Base-by-base conservation (phyloP, 2,797 vertebrate species). In the Hafferia zeledoni region DNA sequence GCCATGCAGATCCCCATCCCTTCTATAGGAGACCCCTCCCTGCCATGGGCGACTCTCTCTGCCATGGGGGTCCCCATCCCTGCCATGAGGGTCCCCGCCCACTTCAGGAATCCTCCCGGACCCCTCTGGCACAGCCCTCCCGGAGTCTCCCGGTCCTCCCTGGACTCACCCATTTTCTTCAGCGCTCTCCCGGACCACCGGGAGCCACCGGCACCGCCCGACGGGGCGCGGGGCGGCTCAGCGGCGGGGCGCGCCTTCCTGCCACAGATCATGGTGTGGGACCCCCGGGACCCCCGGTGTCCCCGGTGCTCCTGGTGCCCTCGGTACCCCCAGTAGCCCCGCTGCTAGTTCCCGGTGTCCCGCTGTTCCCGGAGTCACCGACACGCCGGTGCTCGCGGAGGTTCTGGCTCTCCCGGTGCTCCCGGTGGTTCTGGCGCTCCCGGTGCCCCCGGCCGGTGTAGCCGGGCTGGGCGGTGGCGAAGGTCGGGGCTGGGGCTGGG, bases 381-480 rank as follows among this genome's bases (percentile, higher is more conserved):
- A 33, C 20, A 13, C n/a, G 9, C n/a, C 14, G 22, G 55, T 56
- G 55, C n/a, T 20, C n/a, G 20, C 53, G 31, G 53, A 20, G 9
- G 18, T 30, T 20, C 27, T 20, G 59, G 17, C 9, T 4, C 18
- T 13, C 9, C 59, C 59, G 39, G 37, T 60, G 35, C 11, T 59
- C 10, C 56, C 33, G 55, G 55, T 35, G 9, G 12, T 28, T 14
- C 27, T 10, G 59, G 25, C 5, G 9, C 27, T 13, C 12, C 59
- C 59, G 28, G 37, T 41, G 52, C 5, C 10, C 53, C 61, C 25
- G 69, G 61, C 55, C 78, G 72, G 91, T 78, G 76, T n/a, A 28
- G 19, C 63, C 35, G 74, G 52, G 52, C 87, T 74, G 92, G 87
- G 94, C 85, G 83, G 92, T 15, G 94, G 89, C 83, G 64, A 60